A percentile compares a stretch with the other conserved stretches of the same genome.
Conservation (phyloP, 2,888 invertebrate species). For the Rhodophaea formosa region DNA sequence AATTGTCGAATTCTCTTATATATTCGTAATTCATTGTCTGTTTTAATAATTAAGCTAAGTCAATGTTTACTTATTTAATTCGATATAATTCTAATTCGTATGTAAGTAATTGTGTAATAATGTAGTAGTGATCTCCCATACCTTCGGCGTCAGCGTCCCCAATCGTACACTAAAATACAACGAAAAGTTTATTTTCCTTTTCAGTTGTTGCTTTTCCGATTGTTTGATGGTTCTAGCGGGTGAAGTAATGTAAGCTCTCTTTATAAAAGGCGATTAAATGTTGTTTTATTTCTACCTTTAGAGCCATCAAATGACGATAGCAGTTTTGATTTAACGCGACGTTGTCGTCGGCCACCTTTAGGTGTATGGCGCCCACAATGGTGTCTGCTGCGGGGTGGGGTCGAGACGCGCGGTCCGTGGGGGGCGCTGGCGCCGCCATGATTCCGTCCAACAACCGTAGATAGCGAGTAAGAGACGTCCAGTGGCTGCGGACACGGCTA, state of each 20-base stretch:
- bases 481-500: constrained; percentile 81
- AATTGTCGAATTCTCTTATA: constrained; percentile 50
- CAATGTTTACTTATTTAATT: constrained; percentile 80
- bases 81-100: constrained; percentile 76
- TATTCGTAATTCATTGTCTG: constrained; percentile 65
- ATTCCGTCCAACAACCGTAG: constrained; percentile 82
- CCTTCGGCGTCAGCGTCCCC: constrained; percentile 70
- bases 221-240: constrained; percentile 40
- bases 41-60: constrained; percentile 79
- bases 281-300: constrained; percentile 29
- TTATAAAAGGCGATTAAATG: constrained; percentile 28
- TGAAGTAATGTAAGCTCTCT: constrained; percentile 44
- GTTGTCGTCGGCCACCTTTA: constrained; percentile 39
- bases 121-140: constrained; percentile 79
- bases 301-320: constrained; percentile 38
- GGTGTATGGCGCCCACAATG: constrained; percentile 25
- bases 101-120: constrained; percentile 77
- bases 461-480: constrained; percentile 82
- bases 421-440: constrained; percentile 73
- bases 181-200: constrained; percentile 70
- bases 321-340: constrained; percentile 44
- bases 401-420: constrained; percentile 33
- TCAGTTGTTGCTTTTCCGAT: constrained; percentile 45
- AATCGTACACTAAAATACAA: constrained; percentile 63
- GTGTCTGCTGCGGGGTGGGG: constrained; percentile 33